Percentiles rank a stretch among this genome's conserved stretches.
Conservation (phyloP, 2,797 vertebrate genomes). For the Momotus momota region DNA sequence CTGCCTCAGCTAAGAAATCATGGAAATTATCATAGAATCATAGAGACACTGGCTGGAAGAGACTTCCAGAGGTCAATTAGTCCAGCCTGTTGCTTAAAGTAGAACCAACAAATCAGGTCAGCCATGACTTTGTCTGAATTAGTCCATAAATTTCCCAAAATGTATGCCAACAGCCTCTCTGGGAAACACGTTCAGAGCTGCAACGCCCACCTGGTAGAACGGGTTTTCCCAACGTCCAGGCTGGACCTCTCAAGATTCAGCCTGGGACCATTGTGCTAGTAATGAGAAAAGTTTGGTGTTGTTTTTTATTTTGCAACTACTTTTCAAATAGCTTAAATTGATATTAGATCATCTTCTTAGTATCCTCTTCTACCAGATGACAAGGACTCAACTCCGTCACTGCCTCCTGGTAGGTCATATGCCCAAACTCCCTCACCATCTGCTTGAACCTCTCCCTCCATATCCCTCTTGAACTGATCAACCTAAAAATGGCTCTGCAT, state of each 20-base stretch:
- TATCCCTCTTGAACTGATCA: not conserved
- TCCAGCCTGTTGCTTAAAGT: not conserved
- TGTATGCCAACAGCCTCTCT: rapidly evolving
- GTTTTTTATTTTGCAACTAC: not conserved
- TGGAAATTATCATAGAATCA: not conserved
- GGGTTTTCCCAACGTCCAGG: not conserved
- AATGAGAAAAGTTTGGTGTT: not conserved
- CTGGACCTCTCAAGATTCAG: not conserved
- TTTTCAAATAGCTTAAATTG: not conserved
- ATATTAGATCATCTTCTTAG: not conserved
- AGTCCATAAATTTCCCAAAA: not conserved
- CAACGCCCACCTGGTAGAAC: not conserved
- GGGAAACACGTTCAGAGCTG: not conserved
- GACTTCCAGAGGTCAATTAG: not conserved
- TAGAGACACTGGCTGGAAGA: not conserved
- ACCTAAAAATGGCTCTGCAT: not conserved
- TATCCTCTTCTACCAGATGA: not conserved
- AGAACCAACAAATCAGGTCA: not conserved
- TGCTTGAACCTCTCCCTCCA: not conserved
- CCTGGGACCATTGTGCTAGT: not conserved
- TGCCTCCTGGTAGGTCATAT: not conserved
- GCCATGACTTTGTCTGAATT: not conserved
- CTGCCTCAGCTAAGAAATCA: not conserved
- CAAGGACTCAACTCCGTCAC: rapidly evolving
- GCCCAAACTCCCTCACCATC: not conserved